A percentile compares a stretch with the other conserved stretches of the same genome.
These are phyloP conservation scores for Drosophila nigrodunni DNA, from an alignment of 1,140 invertebrate genomes.

Conservation along the genomic window DNA sequence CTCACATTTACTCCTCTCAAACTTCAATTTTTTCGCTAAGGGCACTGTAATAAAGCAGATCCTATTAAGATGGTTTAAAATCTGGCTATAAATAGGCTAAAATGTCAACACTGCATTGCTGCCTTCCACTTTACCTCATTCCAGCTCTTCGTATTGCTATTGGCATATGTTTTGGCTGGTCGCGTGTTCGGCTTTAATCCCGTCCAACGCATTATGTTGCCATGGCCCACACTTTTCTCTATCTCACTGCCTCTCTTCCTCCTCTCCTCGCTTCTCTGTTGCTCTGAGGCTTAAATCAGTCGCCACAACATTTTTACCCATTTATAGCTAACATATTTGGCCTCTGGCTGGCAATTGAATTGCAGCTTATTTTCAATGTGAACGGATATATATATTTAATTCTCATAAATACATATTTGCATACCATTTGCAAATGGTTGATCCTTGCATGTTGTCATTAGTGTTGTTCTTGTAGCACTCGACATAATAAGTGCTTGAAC, in stretches of 20 bases:
- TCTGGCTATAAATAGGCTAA: no score
- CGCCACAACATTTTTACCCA: constrained; percentile 37
- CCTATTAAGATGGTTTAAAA: no score
- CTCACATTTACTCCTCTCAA: no score
- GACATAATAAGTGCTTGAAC: constrained; percentile 7
- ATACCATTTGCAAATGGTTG: constrained; percentile 17
- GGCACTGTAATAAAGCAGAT: no score
- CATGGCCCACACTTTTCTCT: constrained; percentile 23
- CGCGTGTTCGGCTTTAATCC: constrained; percentile 62
- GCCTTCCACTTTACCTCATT: constrained; percentile 28
- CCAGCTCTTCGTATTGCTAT: constrained; percentile 15
- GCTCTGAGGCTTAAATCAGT: constrained; percentile 31
- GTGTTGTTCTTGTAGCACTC: constrained; percentile 7
- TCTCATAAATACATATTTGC: constrained; percentile 25
- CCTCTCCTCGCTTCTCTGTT: not conserved
- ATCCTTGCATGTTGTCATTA: constrained; percentile 18
- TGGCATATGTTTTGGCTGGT: constrained; percentile 61
- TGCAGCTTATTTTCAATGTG: constrained; percentile 40
- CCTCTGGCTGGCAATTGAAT: constrained; percentile 31
- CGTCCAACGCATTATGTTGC: constrained; percentile 64
- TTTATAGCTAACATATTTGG: constrained; percentile 46
- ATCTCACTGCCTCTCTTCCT: no score
- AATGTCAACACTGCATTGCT: no score
- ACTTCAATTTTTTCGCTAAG: no score
- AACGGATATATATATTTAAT: constrained; percentile 32